Conservation (phyloP, 2,888 invertebrate genomes). For the Dendrolimus pini region DNA sequence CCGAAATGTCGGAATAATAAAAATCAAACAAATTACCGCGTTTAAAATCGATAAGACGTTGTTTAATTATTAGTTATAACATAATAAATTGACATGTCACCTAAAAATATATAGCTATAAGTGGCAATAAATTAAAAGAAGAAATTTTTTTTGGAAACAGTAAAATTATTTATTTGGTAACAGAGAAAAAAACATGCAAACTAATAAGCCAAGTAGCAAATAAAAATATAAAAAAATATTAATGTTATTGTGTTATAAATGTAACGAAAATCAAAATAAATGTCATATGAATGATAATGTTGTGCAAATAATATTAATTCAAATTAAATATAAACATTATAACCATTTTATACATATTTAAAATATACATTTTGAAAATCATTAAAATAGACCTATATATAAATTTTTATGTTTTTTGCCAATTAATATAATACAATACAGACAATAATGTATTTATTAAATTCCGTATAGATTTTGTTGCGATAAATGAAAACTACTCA, state of each 20-base stretch:
- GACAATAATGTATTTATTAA: neutral
- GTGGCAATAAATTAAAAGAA: too few relatives aligned
- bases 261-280: constrained; percentile 15
- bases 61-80: too few relatives aligned
- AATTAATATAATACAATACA: constrained; percentile 11
- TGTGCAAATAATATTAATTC: constrained; percentile 55
- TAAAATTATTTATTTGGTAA: neutral
- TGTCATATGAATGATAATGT: constrained; percentile 46
- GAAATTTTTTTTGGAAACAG: too few relatives aligned
- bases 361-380: too few relatives aligned
- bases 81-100: too few relatives aligned
- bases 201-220: constrained; percentile 51
- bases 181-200: constrained; percentile 34
- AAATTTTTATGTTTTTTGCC: constrained; percentile 10
- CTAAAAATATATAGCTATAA: too few relatives aligned
- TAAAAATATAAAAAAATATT: constrained; percentile 33
- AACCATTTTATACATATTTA: neutral
- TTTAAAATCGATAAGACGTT: too few relatives aligned
- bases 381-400: too few relatives aligned
- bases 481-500: too few relatives aligned
- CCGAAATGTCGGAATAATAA: too few relatives aligned
- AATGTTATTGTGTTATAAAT: constrained; percentile 27
- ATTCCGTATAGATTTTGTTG: too few relatives aligned
- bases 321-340: constrained; percentile 19
- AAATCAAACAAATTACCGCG: too few relatives aligned